Evolutionary conservation across 2,888 invertebrate species (phyloP).

Genomic region (Drosophila pseudotakahashii): DNA sequence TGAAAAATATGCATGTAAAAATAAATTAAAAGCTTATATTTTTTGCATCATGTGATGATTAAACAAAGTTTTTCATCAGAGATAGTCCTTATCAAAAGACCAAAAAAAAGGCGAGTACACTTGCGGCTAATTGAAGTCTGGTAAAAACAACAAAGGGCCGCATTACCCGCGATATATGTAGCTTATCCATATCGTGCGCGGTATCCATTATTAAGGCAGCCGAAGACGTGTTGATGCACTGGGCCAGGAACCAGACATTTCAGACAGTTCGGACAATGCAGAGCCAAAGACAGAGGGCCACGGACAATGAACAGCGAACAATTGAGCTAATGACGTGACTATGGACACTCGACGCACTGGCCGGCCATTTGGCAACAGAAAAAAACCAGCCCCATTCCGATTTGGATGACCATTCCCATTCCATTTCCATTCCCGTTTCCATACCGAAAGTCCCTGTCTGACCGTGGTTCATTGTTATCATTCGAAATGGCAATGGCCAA

Average conservation of each 20-base stretch:
- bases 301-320: conserved; percentile 60
- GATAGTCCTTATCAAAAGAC: conserved; percentile 6
- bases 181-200: conserved; percentile 61
- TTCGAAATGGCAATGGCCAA: conserved; percentile 61
- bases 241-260: conserved; percentile 38
- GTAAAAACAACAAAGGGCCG: conserved; percentile 29
- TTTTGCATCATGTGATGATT: not conserved
- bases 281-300: conserved; percentile 42
- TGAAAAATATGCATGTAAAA: not conserved
- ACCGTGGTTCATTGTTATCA: conserved; percentile 68
- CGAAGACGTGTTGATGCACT: conserved; percentile 75
- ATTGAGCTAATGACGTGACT: conserved; percentile 78
- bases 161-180: conserved; percentile 11
- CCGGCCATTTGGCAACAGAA: conserved; percentile 22
- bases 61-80: not conserved
- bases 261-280: conserved; percentile 20
- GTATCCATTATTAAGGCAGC: conserved; percentile 65
- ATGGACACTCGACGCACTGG: conserved; percentile 64
- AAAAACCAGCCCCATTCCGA: conserved; percentile 13
- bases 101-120: conserved; percentile 23
- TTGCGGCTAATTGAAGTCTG: conserved; percentile 43
- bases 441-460: conserved; percentile 2
- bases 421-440: not conserved
- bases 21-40: conserved; percentile 3
- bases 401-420: conserved; percentile 6